A percentile compares a stretch with the other conserved stretches of the same genome.
These are phyloP conservation scores for Achroia grisella DNA, from an alignment of 1,140 invertebrate species.

Conservation along the genomic window DNA sequence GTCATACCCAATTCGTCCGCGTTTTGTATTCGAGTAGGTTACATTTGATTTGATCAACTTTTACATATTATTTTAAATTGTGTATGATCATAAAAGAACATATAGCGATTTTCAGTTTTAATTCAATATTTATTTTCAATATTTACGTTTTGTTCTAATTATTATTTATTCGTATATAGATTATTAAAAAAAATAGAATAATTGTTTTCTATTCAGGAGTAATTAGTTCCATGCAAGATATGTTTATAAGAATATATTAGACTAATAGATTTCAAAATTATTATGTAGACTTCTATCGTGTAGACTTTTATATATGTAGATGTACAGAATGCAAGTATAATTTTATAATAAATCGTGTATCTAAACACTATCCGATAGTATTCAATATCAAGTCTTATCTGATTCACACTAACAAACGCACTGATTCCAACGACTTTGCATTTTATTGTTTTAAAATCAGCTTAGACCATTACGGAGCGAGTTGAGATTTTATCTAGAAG, in stretches of 20 bases:
- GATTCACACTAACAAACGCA: constrained; percentile 45
- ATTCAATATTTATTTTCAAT: too few species aligned
- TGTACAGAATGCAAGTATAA: too few species aligned
- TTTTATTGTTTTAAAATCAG: constrained; percentile 65
- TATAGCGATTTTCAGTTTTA: too few species aligned
- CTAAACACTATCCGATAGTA: constrained; percentile 36
- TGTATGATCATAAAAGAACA: not conserved
- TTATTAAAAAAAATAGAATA: too few species aligned
- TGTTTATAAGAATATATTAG: too few species aligned
- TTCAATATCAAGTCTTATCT: constrained; percentile 56
- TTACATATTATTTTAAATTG: not conserved
- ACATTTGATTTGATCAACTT: not conserved
- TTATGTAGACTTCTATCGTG: too few species aligned
- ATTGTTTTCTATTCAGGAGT: too few species aligned
- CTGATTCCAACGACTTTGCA: constrained; percentile 22
- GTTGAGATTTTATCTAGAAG: constrained; percentile 53
- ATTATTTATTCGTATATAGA: too few species aligned
- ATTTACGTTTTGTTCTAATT: too few species aligned
- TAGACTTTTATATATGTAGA: too few species aligned
- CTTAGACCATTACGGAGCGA: constrained; percentile 39
- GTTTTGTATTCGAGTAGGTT: not conserved
- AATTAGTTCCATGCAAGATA: too few species aligned
- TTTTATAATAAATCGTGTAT: constrained; percentile 14
- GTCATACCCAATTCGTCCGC: not conserved
- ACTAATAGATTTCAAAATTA: too few species aligned